Evolutionary conservation across 2,797 vertebrate genomes (phyloP).

Genomic region (Brotula barbata): DNA sequence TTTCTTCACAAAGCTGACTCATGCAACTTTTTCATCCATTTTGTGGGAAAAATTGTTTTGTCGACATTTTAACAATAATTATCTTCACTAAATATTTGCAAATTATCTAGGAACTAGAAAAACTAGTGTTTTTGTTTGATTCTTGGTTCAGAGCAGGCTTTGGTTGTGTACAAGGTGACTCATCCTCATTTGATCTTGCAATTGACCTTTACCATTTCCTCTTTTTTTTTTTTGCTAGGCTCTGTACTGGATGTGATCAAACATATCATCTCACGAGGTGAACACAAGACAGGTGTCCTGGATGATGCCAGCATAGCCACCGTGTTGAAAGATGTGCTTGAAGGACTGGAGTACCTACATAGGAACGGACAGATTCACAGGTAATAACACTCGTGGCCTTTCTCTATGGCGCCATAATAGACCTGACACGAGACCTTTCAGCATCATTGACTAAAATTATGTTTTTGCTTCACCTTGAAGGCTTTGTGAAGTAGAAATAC

Average conservation of each 20-base stretch:
- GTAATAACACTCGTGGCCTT: slow-evolving; percentile 65
- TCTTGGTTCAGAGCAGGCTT: slow-evolving; percentile 30
- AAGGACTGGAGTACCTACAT: slow-evolving; percentile 94
- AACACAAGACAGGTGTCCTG: slow-evolving; percentile 93
- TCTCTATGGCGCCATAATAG: slow-evolving; percentile 1
- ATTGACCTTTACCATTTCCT: neutral
- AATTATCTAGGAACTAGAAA: slow-evolving; percentile 41
- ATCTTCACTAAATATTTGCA: slow-evolving; percentile 41
- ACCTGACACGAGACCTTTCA: slow-evolving; percentile 15
- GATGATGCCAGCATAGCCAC: slow-evolving; percentile 95
- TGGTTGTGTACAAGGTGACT: neutral
- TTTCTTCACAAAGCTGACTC: slow-evolving; percentile 17
- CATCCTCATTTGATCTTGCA: neutral
- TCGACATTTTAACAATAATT: slow-evolving; percentile 36
- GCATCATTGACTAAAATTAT: neutral
- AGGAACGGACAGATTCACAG: slow-evolving; percentile 98
- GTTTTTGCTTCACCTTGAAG: slow-evolving; percentile 23
- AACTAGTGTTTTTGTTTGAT: slow-evolving; percentile 50
- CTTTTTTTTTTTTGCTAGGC: slow-evolving; percentile 73
- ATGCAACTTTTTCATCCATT: slow-evolving; percentile 24
- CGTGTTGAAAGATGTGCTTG: slow-evolving; percentile 91
- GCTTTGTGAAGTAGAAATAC: slow-evolving; percentile 27
- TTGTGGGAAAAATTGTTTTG: slow-evolving; percentile 16
- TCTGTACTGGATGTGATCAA: slow-evolving; percentile 98
- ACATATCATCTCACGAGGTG: slow-evolving; percentile 93